phyloP scores from a whole-genome alignment of 2,888 invertebrate genomes.

The Monoplex corrugatus region DNA sequence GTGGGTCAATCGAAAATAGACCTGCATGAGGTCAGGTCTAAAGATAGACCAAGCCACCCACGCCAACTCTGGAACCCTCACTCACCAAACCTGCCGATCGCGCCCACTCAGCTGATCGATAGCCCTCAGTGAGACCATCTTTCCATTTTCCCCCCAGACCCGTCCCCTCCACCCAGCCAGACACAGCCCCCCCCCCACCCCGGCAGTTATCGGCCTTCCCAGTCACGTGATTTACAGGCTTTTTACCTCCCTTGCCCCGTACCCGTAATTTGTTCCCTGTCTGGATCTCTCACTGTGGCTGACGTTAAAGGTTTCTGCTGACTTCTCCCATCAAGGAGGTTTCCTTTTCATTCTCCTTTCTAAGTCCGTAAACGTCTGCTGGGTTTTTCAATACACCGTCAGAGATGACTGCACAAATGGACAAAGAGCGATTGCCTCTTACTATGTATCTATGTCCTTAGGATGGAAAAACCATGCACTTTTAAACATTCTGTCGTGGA shows the following conservation, averaged over 20 bases:
- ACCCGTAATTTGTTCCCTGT: not conserved
- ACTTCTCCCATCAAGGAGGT: no score
- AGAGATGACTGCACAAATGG: no score
- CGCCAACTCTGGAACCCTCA: conserved; percentile 6
- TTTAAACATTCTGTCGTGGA: no score
- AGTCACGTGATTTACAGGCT: conserved; percentile 37
- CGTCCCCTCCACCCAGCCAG: not conserved
- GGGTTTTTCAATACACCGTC: no score
- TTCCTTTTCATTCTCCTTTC: no score
- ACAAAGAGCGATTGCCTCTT: no score
- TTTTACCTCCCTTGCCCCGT: conserved; percentile 14
- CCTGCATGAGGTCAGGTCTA: conserved; percentile 24
- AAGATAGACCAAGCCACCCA: conserved; percentile 1
- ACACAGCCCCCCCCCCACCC: no score
- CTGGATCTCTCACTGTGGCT: not conserved
- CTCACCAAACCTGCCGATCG: conserved; percentile 35
- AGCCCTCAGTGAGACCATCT: not conserved
- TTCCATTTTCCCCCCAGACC: not conserved
- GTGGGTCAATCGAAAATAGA: not conserved
- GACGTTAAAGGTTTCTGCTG: no score
- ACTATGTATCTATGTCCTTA: no score
- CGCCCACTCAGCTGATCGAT: not conserved
- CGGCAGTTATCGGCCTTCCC: conserved; percentile 28
- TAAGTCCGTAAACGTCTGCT: no score
- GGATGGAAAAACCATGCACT: no score